These are phyloP conservation scores for Agrochola lota DNA, from an alignment of 2,888 invertebrate genomes.

Conservation along the genomic window DNA sequence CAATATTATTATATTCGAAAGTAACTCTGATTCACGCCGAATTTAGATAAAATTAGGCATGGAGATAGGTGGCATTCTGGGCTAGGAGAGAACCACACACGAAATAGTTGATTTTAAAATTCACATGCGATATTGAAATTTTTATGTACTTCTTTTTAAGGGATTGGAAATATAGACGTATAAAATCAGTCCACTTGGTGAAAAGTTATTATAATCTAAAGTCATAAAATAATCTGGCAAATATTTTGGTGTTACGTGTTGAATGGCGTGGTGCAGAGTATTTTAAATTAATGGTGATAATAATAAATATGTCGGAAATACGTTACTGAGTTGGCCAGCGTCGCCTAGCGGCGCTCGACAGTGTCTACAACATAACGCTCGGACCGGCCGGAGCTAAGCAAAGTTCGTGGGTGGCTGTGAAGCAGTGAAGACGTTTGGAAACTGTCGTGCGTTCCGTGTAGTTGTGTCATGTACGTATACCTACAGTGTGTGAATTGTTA, in stretches of 20 bases:
- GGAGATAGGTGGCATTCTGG: background rate
- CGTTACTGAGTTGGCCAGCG: no score
- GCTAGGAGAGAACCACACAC: background rate
- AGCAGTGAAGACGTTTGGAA: no score
- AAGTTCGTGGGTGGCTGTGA: no score
- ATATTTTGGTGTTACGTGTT: background rate
- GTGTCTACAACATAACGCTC: no score
- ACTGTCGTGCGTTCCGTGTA: no score
- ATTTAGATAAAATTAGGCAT: background rate
- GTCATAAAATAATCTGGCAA: background rate
- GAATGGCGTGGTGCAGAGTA: background rate
- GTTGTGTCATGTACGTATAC: no score
- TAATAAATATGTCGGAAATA: no score
- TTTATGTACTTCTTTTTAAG: background rate
- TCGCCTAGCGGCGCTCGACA: no score
- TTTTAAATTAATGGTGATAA: background rate
- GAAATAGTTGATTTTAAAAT: background rate
- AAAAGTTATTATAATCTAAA: background rate
- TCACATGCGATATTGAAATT: background rate
- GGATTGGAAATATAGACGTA: background rate
- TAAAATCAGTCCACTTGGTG: background rate
- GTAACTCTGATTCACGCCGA: background rate
- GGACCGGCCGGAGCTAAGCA: no score
- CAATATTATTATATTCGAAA: background rate
- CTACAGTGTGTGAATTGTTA: no score